phyloP scores from a whole-genome alignment of 2,888 invertebrate genomes.

The Phaedon cochleariae region DNA sequence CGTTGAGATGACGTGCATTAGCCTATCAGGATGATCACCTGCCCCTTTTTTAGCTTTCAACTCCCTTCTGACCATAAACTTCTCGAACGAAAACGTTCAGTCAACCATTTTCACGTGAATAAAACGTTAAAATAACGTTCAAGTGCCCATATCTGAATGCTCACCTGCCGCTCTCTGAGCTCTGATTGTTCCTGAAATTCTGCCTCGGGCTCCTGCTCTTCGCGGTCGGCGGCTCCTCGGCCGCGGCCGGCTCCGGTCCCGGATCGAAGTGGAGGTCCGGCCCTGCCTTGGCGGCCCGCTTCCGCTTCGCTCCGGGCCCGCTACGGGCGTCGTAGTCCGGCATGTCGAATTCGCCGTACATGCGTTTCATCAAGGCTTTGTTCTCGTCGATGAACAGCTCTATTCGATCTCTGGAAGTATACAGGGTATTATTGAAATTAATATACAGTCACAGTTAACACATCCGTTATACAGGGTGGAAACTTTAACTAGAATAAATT shows the following conservation, averaged over 20 bases:
- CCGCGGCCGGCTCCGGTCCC: constrained; percentile 59
- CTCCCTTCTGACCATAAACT: too few relatives aligned
- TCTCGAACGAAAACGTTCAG: too few relatives aligned
- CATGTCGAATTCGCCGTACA: constrained; percentile 91
- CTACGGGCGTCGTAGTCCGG: constrained; percentile 46
- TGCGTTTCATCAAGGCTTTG: constrained; percentile 90
- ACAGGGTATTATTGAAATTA: too few relatives aligned
- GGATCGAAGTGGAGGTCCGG: constrained; percentile 68
- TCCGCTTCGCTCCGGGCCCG: constrained; percentile 43
- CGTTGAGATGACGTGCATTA: too few relatives aligned
- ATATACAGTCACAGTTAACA: too few relatives aligned
- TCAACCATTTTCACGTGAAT: too few relatives aligned
- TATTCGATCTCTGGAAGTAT: constrained; percentile 80
- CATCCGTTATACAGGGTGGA: too few relatives aligned
- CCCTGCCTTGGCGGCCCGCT: constrained; percentile 61
- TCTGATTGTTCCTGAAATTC: constrained; percentile 63
- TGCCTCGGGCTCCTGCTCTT: constrained; percentile 67
- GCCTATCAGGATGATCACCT: too few relatives aligned
- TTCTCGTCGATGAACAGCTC: constrained; percentile 94
- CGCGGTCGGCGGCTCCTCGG: constrained; percentile 56
- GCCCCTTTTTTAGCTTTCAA: too few relatives aligned
- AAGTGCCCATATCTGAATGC: constrained; percentile 3
- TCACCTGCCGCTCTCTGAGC: constrained; percentile 66
- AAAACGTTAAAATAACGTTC: too few relatives aligned
- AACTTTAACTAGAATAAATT: too few relatives aligned